Evolutionary conservation across 2,888 invertebrate genomes (phyloP).

Genomic region (Automeris io): DNA sequence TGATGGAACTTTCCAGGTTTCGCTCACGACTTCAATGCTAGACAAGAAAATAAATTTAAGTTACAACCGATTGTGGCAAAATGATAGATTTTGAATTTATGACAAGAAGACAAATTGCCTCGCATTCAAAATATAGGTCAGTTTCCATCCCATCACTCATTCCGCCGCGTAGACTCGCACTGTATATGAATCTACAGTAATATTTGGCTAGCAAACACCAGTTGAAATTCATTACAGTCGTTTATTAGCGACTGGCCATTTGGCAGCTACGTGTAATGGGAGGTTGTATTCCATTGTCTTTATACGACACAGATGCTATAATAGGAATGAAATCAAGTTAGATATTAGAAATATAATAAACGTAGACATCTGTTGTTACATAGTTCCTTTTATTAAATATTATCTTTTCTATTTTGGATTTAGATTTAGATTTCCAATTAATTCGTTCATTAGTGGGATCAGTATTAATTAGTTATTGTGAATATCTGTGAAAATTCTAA

Average conservation of each 20-base stretch:
- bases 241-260: slow-evolving; percentile 3
- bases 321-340: not conserved
- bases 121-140: not conserved
- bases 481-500: no score
- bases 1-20: no score
- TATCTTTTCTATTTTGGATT: no score
- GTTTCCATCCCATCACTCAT: not conserved
- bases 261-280: slow-evolving; percentile 2
- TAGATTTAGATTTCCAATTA: no score
- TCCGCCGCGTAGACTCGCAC: not conserved
- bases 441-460: no score
- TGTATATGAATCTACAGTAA: slow-evolving; percentile 3
- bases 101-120: no score
- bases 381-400: no score
- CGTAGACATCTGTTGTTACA: not conserved
- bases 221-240: slow-evolving; percentile 7
- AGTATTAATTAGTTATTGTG: no score
- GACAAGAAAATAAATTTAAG: no score
- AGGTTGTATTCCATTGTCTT: slow-evolving; percentile 1
- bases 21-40: no score
- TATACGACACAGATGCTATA: not conserved
- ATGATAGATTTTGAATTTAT: no score
- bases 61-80: no score
- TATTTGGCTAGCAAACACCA: slow-evolving; percentile 8
- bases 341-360: not conserved